Evolutionary conservation across 1,140 invertebrate species (phyloP).

Genomic region (Leguminivora glycinivorella): DNA sequence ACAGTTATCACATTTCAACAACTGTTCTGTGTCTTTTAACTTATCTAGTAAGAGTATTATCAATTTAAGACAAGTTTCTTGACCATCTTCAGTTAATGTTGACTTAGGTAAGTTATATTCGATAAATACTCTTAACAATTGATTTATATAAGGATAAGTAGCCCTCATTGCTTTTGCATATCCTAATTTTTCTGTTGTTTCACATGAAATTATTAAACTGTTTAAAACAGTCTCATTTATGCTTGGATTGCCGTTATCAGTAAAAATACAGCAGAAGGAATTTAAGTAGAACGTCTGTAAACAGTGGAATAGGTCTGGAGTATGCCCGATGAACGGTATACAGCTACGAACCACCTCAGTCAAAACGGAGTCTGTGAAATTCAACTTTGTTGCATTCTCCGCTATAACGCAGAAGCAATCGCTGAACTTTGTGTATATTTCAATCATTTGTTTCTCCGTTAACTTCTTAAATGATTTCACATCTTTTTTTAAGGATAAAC

Average conservation of each 20-base stretch:
- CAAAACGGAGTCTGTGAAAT: slow-evolving; percentile 46
- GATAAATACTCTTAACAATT: slow-evolving; percentile 54
- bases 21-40: slow-evolving; percentile 44
- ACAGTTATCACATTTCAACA: slow-evolving; percentile 66
- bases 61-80: slow-evolving; percentile 48
- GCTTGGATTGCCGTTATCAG: slow-evolving; percentile 34
- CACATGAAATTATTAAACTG: slow-evolving; percentile 44
- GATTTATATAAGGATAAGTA: slow-evolving; percentile 60
- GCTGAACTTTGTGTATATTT: slow-evolving; percentile 56
- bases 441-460: slow-evolving; percentile 41
- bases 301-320: slow-evolving; percentile 50
- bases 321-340: slow-evolving; percentile 46
- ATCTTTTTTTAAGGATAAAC: slow-evolving; percentile 45
- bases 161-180: slow-evolving; percentile 44
- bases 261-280: slow-evolving; percentile 53
- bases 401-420: slow-evolving; percentile 57
- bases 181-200: slow-evolving; percentile 53
- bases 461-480: slow-evolving; percentile 47
- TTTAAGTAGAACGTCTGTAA: slow-evolving; percentile 61
- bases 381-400: slow-evolving; percentile 49
- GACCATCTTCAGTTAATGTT: slow-evolving; percentile 30
- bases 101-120: slow-evolving; percentile 40
- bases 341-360: slow-evolving; percentile 39
- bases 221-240: slow-evolving; percentile 49
- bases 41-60: slow-evolving; percentile 51